phyloP scores from a whole-genome alignment of 1,140 invertebrate species.

The Drosophila malerkotliana region DNA sequence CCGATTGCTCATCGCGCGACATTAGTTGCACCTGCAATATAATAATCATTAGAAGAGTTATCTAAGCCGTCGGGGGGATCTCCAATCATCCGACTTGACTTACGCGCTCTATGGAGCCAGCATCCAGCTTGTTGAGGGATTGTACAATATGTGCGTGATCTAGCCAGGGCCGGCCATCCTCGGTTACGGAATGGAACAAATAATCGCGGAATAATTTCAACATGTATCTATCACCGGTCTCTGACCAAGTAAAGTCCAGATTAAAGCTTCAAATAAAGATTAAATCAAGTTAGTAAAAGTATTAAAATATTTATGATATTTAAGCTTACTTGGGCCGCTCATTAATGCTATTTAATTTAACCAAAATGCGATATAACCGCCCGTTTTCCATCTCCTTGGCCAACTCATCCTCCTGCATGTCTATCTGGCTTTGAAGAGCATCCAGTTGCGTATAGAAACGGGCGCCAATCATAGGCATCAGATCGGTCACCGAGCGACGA shows the following conservation, averaged over 20 bases:
- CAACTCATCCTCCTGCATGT: conserved; percentile 95
- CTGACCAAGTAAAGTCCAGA: conserved; percentile 96
- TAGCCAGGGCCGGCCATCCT: conserved; percentile 96
- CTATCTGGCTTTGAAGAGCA: conserved; percentile 92
- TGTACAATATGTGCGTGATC: conserved; percentile 97
- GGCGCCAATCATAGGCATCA: conserved; percentile 99
- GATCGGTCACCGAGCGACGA: conserved; percentile 94
- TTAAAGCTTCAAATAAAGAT: conserved; percentile 87
- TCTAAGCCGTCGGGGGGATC: neutral
- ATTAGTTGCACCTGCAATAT: conserved; percentile 93
- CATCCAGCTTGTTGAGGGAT: conserved; percentile 96
- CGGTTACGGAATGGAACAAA: conserved; percentile 96
- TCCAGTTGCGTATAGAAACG: conserved; percentile 98
- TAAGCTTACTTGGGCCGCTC: conserved; percentile 93
- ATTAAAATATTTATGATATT: neutral
- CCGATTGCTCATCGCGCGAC: conserved; percentile 97
- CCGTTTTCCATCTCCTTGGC: conserved; percentile 98
- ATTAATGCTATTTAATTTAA: conserved; percentile 95
- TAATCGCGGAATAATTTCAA: conserved; percentile 99
- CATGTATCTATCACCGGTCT: conserved; percentile 99
- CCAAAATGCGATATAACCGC: conserved; percentile 93
- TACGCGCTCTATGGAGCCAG: conserved; percentile 94
- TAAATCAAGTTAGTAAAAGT: neutral
- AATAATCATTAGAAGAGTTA: neutral
- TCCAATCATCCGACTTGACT: conserved; percentile 34